A percentile compares a stretch with the other conserved stretches of the same genome.
These are phyloP conservation scores for Tapirus terrestris DNA, from an alignment of 2,113 vertebrate genomes.

Conservation along the genomic window DNA sequence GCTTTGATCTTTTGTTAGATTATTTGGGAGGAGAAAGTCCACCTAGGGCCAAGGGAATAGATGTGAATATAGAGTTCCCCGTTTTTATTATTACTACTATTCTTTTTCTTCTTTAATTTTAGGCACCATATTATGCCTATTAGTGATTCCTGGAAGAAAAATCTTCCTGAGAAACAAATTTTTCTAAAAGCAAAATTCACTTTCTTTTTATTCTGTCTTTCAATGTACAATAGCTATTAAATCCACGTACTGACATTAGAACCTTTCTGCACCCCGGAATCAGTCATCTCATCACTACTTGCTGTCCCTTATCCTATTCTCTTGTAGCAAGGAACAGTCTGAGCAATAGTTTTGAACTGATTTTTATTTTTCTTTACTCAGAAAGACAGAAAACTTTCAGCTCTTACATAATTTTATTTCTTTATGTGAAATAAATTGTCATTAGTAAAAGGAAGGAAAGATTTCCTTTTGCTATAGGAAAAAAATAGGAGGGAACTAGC, in stretches of 20 bases:
- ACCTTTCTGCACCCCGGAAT: background rate
- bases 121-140: background rate
- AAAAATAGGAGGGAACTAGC: background rate
- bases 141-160: conserved; percentile 22
- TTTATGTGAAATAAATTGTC: background rate
- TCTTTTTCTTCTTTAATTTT: background rate
- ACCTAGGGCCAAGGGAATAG: background rate
- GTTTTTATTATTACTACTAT: background rate
- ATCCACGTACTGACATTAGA: background rate
- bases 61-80: background rate
- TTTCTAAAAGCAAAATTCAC: conserved; percentile 47
- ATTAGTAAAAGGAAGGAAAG: background rate
- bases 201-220: conserved; percentile 45
- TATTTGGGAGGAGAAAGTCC: background rate
- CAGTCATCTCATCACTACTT: background rate
- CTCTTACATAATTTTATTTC: background rate
- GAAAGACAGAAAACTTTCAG: background rate
- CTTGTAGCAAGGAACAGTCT: background rate
- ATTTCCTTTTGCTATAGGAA: fast-evolving
- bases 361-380: background rate
- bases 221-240: background rate
- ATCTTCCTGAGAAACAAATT: background rate
- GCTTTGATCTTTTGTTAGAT: background rate
- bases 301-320: background rate
- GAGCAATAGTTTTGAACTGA: background rate